Base-by-base conservation (phyloP, 2,888 invertebrate genomes). In the Bimastos eiseni region DNA sequence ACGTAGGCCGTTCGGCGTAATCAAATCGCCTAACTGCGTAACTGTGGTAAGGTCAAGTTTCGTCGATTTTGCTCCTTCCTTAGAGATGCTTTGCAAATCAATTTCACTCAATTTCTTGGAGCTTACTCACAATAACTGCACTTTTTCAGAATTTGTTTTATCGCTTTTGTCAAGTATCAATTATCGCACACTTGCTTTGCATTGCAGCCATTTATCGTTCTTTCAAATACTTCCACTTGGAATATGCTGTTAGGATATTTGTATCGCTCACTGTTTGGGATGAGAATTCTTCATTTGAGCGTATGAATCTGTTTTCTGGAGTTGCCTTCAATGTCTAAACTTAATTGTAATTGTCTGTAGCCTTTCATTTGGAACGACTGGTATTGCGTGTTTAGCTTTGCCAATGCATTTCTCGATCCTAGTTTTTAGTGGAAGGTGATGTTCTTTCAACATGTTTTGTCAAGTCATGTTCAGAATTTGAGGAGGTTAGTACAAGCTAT, bases 161-260 rank as follows among this genome's bases (percentile, higher is more conserved):
- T 70, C 70, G 70, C 70, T 70, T 70, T 70, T 70, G n/a, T n/a
- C 70, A n/a, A 70, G 30, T n/a, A 70, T n/a, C n/a, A n/a, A n/a
- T n/a, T n/a, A 15, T 15, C 41, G 70, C 70, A n/a, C 70, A 70
- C 70, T 70, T 70, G 70, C 70, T 70, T 70, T 70, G 70, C 30
- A 70, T 70, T n/a, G 70, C 70, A 8, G 70, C n/a, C n/a, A n/a
- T 70, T 70, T 70, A n/a, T 70, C n/a, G 49, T 49, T 49, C 49
- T 49, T 49, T 24, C 49, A 49, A 49, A 24, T 49, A 49, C 49
- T 49, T 49, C 49, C 21, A 49, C 30, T 70, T 8, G 70, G n/a
- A n/a, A n/a, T n/a, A 70, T 70, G 70, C 70, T n/a, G 70, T 70
- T 70, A 70, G n/a, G 70, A 70, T 70, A 70, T 70, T 70, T 70